Evolutionary conservation across 2,888 invertebrate genomes (phyloP), one percentile per base, ranked within the genome.

Genomic region (Nomada lathburiana): DNA sequence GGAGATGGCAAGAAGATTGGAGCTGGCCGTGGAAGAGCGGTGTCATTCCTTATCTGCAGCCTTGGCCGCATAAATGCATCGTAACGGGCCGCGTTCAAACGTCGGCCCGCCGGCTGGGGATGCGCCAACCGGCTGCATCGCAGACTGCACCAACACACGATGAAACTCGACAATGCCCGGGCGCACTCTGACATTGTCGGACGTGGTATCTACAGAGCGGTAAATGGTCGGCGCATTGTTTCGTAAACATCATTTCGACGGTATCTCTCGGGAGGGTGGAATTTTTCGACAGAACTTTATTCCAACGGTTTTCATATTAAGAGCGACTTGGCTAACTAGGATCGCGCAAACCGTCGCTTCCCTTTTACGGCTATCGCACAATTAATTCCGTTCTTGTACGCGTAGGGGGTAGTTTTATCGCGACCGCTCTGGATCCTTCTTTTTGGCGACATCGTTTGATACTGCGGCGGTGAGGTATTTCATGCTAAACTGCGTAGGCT

Each of bases 291-390:
- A 72, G 74, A 60, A 75, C 77, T 79, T 88, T 89, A 92, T 93
- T 93, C 91, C 91, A 93, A 92, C 92, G 91, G 91, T 92, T 93
- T 93, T 93, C 92, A 92, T 92, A 93, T 7, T 36, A 36, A 5
- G 36, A 92, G 93, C 92, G 89, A 88, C 82, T 82, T 83, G 87
- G 86, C 91, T 92, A 93, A 93, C 92, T 92, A 92, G 91, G 90
- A 90, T 90, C 90, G 87, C 89, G 91, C 90, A 88, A 91, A 44
- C 72, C 65, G 23, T 60, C 16, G 47, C 64, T 73, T 36, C 50
- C 59, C 67, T 62, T 63, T 20, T 57, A 47, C 5, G 62, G 44
- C 59, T 74, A 71, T 75, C 65, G 64, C 55, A 42, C 50, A 36
- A 53, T 18, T 67, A 18, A 79, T 62, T 71, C 44, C 42, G 44